phyloP scores from a whole-genome alignment of 2,797 vertebrate genomes.

The Morus bassanus region DNA sequence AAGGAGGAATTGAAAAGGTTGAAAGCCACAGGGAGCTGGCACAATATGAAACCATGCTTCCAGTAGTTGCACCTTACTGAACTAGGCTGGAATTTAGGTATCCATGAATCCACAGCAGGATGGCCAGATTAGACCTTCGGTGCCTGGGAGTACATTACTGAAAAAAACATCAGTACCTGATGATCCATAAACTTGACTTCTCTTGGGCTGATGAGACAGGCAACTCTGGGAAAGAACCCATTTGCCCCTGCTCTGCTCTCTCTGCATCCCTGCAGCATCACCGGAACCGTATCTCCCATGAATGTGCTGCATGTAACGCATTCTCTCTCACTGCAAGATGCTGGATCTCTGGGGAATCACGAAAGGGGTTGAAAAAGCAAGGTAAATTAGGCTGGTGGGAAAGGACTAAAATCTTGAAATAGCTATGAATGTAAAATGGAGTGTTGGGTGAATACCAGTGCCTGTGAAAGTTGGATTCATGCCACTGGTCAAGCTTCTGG shows the following conservation, averaged over 20 bases:
- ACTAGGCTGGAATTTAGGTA: background rate
- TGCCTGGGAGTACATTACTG: background rate
- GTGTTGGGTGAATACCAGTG: background rate
- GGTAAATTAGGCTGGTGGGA: background rate
- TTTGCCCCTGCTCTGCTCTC: background rate
- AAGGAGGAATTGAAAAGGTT: background rate
- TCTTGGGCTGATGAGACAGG: background rate
- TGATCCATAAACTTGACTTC: background rate
- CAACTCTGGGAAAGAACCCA: background rate
- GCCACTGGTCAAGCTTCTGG: background rate
- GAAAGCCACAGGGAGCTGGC: background rate
- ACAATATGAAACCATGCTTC: background rate
- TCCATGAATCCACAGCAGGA: background rate
- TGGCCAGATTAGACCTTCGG: background rate
- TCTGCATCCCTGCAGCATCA: background rate
- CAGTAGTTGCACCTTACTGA: background rate
- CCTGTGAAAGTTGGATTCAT: background rate
- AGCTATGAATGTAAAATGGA: background rate
- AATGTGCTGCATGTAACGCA: accelerated
- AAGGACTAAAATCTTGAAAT: background rate
- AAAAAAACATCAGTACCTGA: background rate
- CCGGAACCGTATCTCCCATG: background rate
- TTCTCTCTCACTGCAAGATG: background rate
- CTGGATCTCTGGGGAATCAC: background rate
- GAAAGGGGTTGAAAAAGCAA: background rate